These are phyloP conservation scores for Colletes collaris DNA, from an alignment of 2,888 invertebrate genomes.

Conservation along the genomic window DNA sequence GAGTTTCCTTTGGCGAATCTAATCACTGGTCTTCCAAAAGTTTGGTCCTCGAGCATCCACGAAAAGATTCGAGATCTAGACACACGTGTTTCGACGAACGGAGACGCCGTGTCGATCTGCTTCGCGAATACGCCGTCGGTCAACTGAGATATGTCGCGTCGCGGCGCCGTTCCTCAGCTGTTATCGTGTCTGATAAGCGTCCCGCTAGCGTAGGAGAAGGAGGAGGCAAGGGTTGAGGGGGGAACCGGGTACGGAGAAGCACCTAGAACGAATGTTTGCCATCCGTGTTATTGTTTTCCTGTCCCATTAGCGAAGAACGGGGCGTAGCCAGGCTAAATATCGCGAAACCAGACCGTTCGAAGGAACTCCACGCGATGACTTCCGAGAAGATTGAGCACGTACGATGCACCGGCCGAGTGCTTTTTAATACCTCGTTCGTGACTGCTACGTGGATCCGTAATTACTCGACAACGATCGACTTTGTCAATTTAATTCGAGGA, in stretches of 20 bases:
- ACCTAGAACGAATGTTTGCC: slow-evolving; percentile 15
- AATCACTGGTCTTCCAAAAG: too few species aligned
- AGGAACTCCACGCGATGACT: background rate
- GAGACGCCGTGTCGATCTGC: background rate
- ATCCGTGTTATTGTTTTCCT: slow-evolving; percentile 25
- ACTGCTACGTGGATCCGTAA: slow-evolving; percentile 49
- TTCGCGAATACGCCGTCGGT: slow-evolving; percentile 30
- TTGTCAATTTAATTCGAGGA: background rate
- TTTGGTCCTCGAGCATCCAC: too few species aligned
- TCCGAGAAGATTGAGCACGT: background rate
- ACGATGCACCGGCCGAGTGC: slow-evolving; percentile 2
- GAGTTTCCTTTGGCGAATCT: too few species aligned
- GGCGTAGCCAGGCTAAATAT: slow-evolving; percentile 22
- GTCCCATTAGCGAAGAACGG: slow-evolving; percentile 22
- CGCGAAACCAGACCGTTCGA: background rate
- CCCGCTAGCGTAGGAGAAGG: background rate
- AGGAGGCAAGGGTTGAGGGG: background rate
- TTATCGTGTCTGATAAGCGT: slow-evolving; percentile 66
- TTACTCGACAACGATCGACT: slow-evolving; percentile 25
- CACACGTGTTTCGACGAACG: too few species aligned
- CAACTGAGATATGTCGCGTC: slow-evolving; percentile 52
- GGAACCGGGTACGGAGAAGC: background rate
- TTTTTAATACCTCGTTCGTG: slow-evolving; percentile 21
- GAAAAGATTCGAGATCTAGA: too few species aligned
- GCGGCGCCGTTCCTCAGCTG: slow-evolving; percentile 49